These are phyloP conservation scores for Henicopernis longicauda DNA, from an alignment of 2,113 vertebrate species.

Conservation along the genomic window DNA sequence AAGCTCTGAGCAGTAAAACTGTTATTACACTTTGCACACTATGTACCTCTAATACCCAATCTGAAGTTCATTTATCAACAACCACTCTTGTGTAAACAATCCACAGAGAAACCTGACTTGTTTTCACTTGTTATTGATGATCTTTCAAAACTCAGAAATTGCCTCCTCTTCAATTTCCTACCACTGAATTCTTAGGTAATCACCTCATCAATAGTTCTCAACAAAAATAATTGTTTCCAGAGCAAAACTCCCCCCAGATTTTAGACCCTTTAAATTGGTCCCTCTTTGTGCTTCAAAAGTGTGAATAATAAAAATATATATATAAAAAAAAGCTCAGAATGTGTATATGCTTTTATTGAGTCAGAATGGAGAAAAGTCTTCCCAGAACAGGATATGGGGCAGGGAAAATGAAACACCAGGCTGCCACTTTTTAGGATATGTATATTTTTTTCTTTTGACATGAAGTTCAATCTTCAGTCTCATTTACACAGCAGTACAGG, in stretches of 20 bases:
- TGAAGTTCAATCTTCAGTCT: not conserved
- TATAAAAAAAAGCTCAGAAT: not conserved
- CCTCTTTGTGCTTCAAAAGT: not conserved
- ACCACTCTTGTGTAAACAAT: not conserved
- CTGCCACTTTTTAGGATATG: not conserved
- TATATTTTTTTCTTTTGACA: not conserved
- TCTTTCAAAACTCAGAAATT: constrained; percentile 11
- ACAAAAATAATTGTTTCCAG: constrained; percentile 2
- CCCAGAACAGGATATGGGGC: not conserved
- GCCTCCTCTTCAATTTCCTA: constrained; percentile 1
- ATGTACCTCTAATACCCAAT: not conserved
- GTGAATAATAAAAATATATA: not conserved
- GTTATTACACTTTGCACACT: not conserved
- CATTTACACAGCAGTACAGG: not conserved
- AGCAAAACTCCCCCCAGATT: not conserved
- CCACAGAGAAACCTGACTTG: not conserved
- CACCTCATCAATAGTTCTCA: constrained; percentile 3
- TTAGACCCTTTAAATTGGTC: not conserved
- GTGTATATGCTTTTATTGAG: not conserved
- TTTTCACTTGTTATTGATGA: constrained; percentile 7
- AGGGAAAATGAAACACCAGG: not conserved
- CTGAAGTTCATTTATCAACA: constrained; percentile 24
- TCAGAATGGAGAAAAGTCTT: not conserved
- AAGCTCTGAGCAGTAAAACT: not conserved
- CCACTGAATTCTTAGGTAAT: constrained; percentile 6